Evolutionary conservation across 2,888 invertebrate genomes (phyloP), one percentile per base, ranked within the genome.

Genomic region (Phengaris arion): DNA sequence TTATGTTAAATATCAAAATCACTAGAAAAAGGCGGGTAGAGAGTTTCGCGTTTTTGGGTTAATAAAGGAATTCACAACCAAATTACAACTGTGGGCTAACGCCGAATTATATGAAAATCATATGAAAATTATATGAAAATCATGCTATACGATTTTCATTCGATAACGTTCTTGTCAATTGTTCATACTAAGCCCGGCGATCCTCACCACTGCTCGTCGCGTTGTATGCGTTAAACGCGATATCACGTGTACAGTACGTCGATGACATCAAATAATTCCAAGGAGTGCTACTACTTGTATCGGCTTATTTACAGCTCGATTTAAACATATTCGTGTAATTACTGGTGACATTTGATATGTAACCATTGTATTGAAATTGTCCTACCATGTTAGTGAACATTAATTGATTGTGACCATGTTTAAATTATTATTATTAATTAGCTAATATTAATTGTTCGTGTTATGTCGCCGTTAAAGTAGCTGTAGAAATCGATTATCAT

Each of bases 251-350:
- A 64, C 6, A 12, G 12, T 35, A 64, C 64, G 13, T 64, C 64
- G 35, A 35, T 64, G 35, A 13, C 35, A 6, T 35, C 35, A 74
- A 70, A 51, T 74, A 68, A 46, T 68, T 68, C 46, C 46, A 55
- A 55, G 48, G 57, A 59, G 57, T 10, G 54, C 76, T 54, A 75
- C 74, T 64, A 75, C 74, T 64, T 74, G 64, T 64, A 64, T 64
- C 64, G 64, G 35, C 64, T 35, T 64, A 64, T 64, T 64, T 35
- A 64, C 64, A 64, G 64, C 64, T 64, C 64, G 35, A 64, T 64
- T 64, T 12, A 13, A 74, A 74, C 74, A 74, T 54, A 70, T 35
- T 15, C 64, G 6, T 64, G n/a, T 46, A 55, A 74, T 59, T 74
- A 48, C 13, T 13, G 12, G 6, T 72, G 54, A 72, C 72, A 72